Percentiles rank a stretch among this genome's conserved stretches.
phyloP scores from a whole-genome alignment of 1,140 invertebrate genomes.

The Lycorma delicatula region DNA sequence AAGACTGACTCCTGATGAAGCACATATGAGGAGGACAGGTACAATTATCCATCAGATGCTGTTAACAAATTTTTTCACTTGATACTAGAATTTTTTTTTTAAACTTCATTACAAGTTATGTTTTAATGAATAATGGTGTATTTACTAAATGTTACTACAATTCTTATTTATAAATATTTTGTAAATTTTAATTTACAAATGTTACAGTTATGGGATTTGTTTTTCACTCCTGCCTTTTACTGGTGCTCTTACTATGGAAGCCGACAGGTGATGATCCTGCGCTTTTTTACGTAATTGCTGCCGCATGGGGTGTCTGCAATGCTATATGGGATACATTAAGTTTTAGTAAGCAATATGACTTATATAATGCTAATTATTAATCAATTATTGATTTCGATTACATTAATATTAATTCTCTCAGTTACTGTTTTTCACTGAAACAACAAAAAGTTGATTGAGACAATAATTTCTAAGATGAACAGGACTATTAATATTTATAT shows the following conservation, averaged over 20 bases:
- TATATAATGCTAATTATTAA: background rate
- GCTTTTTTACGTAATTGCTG: constrained; percentile 58
- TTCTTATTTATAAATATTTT: too few relatives aligned
- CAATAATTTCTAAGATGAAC: background rate
- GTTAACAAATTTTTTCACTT: too few relatives aligned
- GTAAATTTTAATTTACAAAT: too few relatives aligned
- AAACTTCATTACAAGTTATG: too few relatives aligned
- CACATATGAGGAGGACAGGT: too few relatives aligned
- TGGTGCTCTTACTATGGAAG: constrained; percentile 55
- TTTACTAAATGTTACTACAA: too few relatives aligned
- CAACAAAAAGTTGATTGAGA: background rate
- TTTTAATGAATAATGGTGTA: too few relatives aligned
- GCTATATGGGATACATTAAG: constrained; percentile 59
- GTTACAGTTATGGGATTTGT: constrained; percentile 52
- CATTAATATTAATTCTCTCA: background rate
- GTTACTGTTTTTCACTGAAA: background rate
- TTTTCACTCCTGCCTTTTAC: constrained; percentile 55
- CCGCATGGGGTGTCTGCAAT: constrained; percentile 65
- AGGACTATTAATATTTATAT: too few relatives aligned
- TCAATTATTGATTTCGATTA: background rate
- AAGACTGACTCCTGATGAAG: too few relatives aligned
- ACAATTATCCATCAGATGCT: too few relatives aligned
- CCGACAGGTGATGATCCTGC: constrained; percentile 51
- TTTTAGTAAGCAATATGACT: constrained; percentile 30
- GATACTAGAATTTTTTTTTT: too few relatives aligned